These are phyloP conservation scores for Penaeus monodon DNA, from an alignment of 2,888 invertebrate genomes.

Conservation along the genomic window DNA sequence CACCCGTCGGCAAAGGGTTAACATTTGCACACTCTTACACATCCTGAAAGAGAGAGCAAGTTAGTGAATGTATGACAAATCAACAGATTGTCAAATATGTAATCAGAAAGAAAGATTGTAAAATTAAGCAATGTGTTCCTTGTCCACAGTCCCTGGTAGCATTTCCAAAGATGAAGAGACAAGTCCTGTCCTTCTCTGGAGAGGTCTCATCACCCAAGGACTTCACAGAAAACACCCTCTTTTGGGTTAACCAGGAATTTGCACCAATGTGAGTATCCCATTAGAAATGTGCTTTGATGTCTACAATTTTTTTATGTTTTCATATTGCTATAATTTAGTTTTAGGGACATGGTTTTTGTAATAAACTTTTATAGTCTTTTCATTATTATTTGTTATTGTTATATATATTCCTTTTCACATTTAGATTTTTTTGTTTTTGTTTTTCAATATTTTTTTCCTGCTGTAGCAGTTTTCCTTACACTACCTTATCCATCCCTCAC, in stretches of 20 bases:
- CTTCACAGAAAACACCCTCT: conserved; percentile 90
- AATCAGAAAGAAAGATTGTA: neutral
- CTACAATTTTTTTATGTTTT: too few species aligned
- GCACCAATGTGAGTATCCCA: conserved; percentile 75
- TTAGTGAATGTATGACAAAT: too few species aligned
- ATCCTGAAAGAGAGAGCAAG: too few species aligned
- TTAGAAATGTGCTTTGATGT: conserved; percentile 67
- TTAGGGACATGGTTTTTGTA: neutral
- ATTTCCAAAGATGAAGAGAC: conserved; percentile 95
- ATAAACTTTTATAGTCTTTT: too few species aligned
- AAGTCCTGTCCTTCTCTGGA: conserved; percentile 88
- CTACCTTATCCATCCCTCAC: conserved; percentile 71
- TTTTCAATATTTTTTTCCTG: too few species aligned
- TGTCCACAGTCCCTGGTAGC: conserved; percentile 82
- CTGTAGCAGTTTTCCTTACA: too few species aligned
- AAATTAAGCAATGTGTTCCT: conserved; percentile 66
- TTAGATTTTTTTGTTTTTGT: too few species aligned
- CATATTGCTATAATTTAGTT: too few species aligned
- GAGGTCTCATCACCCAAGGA: conserved; percentile 90
- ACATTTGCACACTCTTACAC: too few species aligned
- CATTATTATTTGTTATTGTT: neutral
- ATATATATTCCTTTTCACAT: too few species aligned
- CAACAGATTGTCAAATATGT: too few species aligned
- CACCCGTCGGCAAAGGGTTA: too few species aligned
- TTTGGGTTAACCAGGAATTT: conserved; percentile 98